Percentiles rank a stretch among this genome's conserved stretches.
These are phyloP conservation scores for Chironomus tepperi DNA, from an alignment of 1,140 invertebrate genomes.

Conservation along the genomic window DNA sequence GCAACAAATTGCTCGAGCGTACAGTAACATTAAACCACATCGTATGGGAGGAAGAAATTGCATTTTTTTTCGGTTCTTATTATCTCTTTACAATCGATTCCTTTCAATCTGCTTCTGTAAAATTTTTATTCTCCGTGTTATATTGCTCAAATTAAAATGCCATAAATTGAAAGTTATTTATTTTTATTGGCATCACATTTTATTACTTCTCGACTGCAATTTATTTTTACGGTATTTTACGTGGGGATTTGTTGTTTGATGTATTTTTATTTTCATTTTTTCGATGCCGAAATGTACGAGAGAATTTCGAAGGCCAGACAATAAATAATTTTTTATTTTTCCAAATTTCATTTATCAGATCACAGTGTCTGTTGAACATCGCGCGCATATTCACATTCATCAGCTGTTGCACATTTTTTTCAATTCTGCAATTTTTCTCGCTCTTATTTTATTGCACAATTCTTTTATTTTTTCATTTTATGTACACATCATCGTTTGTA, in stretches of 20 bases:
- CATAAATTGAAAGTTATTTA: slow-evolving; percentile 15
- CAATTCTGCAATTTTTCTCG: not conserved
- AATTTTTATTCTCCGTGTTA: not conserved
- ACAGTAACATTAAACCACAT: not conserved
- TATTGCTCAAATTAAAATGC: slow-evolving; percentile 9
- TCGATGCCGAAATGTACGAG: too few species aligned
- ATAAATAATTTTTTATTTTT: slow-evolving; percentile 10
- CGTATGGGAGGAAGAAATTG: not conserved
- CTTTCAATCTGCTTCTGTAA: not conserved
- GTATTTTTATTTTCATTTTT: too few species aligned
- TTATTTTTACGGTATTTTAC: slow-evolving; percentile 11
- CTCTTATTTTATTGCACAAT: not conserved
- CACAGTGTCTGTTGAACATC: slow-evolving; percentile 12
- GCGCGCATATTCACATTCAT: slow-evolving; percentile 11
- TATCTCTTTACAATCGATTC: not conserved
- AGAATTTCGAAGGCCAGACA: not conserved
- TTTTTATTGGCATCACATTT: slow-evolving; percentile 9
- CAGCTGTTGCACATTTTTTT: not conserved
- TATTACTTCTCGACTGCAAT: slow-evolving; percentile 7
- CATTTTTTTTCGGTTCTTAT: not conserved
- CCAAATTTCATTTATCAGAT: slow-evolving; percentile 2
- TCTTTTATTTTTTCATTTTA: not conserved
- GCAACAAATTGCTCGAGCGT: not conserved
- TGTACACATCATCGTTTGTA: not conserved
- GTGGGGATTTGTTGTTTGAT: not conserved